Evolutionary conservation across 1,140 invertebrate species (phyloP).

Genomic region (Ceratina calcarata): DNA sequence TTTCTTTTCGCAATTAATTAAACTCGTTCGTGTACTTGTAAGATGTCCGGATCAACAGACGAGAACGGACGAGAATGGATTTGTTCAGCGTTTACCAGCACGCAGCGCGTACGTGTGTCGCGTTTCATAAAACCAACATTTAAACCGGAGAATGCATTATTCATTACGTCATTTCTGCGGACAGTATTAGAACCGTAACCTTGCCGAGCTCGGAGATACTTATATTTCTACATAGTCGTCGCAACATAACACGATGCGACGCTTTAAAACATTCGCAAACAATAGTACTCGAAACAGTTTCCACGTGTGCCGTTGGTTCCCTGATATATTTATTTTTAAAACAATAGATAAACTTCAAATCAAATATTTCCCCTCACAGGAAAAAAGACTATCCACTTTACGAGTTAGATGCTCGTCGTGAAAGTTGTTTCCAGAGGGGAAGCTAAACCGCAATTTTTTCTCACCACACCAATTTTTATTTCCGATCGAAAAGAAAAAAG

Average conservation of each 20-base stretch:
- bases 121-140: slow-evolving; percentile 49
- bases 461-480: not conserved
- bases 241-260: not conserved
- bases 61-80: slow-evolving; percentile 2
- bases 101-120: not conserved
- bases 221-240: slow-evolving; percentile 49
- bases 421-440: not conserved
- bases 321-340: too few relatives aligned
- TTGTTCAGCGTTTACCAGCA: not conserved
- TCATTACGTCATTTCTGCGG: slow-evolving; percentile 51
- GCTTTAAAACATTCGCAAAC: slow-evolving; percentile 9
- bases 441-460: slow-evolving; percentile 7
- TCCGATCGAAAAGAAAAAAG: not conserved
- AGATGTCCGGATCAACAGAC: not conserved
- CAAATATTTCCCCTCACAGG: not conserved
- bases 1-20: too few relatives aligned
- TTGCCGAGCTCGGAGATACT: slow-evolving; percentile 44
- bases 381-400: not conserved
- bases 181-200: slow-evolving; percentile 63
- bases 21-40: too few relatives aligned
- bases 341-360: not conserved
- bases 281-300: not conserved
- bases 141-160: slow-evolving; percentile 44
- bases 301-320: too few relatives aligned
- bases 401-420: not conserved